Conservation (phyloP, 1,140 invertebrate species). For the Tetragnatha versicolor region DNA sequence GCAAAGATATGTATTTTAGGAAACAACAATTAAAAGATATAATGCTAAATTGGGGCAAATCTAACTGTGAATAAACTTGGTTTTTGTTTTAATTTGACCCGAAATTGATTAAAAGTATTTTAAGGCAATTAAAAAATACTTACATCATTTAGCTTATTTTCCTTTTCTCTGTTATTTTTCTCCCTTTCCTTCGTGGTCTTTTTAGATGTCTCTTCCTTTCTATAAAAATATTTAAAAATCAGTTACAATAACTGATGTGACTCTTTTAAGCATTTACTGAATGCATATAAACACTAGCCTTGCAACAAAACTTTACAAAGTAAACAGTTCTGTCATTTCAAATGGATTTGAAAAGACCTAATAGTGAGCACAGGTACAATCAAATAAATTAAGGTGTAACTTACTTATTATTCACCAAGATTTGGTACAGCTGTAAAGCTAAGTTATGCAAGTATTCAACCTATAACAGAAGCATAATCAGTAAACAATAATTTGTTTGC, state of each 20-base stretch:
- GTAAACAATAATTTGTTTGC: not conserved
- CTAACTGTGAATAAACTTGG: too few relatives aligned
- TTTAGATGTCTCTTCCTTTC: not conserved
- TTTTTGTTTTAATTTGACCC: too few relatives aligned
- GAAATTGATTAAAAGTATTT: too few relatives aligned
- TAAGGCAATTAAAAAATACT: too few relatives aligned
- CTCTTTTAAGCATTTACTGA: too few relatives aligned
- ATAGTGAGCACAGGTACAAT: not conserved
- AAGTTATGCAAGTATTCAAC: slow-evolving; percentile 25
- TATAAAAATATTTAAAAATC: too few relatives aligned
- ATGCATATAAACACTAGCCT: too few relatives aligned
- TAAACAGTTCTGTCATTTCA: too few relatives aligned
- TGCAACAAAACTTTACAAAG: not conserved
- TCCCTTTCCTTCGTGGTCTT: not conserved
- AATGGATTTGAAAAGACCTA: not conserved
- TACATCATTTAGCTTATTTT: slow-evolving; percentile 4
- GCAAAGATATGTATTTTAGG: too few relatives aligned
- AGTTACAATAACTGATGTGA: too few relatives aligned
- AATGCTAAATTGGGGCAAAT: too few relatives aligned
- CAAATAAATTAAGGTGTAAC: not conserved
- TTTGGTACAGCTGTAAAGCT: not conserved
- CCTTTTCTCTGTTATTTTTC: not conserved
- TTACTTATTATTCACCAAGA: slow-evolving; percentile 13
- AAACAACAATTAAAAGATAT: too few relatives aligned
- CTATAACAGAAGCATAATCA: not conserved